Evolutionary conservation across 2,113 vertebrate genomes (phyloP).

Genomic region (Pelmatolapia mariae): DNA sequence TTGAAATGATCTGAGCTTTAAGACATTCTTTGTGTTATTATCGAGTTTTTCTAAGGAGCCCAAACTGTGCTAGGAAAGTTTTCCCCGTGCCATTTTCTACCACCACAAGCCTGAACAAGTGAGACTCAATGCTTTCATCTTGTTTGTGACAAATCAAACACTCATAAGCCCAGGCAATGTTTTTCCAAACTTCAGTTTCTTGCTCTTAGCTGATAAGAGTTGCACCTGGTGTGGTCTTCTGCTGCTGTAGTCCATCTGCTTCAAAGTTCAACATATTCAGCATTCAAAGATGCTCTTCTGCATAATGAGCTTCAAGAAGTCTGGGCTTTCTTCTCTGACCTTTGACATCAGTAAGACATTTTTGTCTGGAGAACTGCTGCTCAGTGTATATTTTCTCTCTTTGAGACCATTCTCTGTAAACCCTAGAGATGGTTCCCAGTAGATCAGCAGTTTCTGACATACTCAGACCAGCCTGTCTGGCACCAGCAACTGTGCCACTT

Average conservation of each 20-base stretch:
- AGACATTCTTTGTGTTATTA: background rate
- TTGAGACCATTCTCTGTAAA: background rate
- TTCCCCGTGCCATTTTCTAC: background rate
- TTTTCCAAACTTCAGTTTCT: background rate
- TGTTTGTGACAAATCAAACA: background rate
- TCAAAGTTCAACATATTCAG: background rate
- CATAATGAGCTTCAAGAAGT: background rate
- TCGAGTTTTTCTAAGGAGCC: background rate
- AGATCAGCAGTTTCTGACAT: too few relatives aligned
- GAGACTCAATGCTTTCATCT: background rate
- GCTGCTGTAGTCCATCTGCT: background rate
- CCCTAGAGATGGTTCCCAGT: too few relatives aligned
- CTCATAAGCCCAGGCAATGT: fast-evolving
- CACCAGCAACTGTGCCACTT: background rate
- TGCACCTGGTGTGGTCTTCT: background rate
- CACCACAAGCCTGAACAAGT: background rate
- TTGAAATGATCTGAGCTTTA: background rate
- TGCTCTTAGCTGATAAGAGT: background rate
- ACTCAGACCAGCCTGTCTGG: background rate
- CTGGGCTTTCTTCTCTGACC: background rate
- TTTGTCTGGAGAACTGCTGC: background rate
- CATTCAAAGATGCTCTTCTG: background rate
- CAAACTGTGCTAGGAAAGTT: background rate
- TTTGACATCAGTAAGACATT: background rate
- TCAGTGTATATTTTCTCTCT: background rate